Evolutionary conservation across 2,888 invertebrate species (phyloP).

Genomic region (Caenorhabditis sinica): DNA sequence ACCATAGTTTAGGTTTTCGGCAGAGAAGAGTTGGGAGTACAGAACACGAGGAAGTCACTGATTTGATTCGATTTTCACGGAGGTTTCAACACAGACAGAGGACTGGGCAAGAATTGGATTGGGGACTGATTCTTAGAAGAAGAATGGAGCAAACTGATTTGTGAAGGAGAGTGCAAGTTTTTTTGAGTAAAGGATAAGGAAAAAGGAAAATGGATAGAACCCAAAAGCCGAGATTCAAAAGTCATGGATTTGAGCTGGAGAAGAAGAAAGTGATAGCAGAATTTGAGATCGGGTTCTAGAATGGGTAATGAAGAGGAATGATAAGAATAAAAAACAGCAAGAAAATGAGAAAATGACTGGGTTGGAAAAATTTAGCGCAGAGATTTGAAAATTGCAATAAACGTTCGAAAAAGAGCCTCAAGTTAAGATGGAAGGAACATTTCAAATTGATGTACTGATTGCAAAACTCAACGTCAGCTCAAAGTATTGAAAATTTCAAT

Average conservation of each 20-base stretch:
- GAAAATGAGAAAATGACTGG: no score
- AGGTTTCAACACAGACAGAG: slow-evolving; percentile 41
- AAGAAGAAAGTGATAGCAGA: neutral
- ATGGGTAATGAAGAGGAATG: neutral
- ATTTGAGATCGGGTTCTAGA: neutral
- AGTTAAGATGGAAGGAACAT: no score
- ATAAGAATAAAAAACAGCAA: neutral
- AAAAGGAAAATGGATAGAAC: neutral
- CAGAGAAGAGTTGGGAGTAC: neutral
- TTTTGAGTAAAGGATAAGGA: neutral
- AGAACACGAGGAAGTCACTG: slow-evolving; percentile 39
- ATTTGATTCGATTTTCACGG: slow-evolving; percentile 36
- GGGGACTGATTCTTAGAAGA: neutral
- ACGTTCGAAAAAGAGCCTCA: no score
- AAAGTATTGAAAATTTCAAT: no score
- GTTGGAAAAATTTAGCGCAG: no score
- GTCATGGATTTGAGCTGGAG: neutral
- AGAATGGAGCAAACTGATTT: slow-evolving; percentile 34
- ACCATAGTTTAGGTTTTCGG: no score
- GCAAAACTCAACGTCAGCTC: no score
- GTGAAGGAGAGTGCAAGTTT: slow-evolving; percentile 40
- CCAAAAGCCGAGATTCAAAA: neutral
- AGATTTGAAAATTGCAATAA: no score
- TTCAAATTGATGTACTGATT: no score
- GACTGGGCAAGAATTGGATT: slow-evolving; percentile 8